These are phyloP conservation scores for Damaliscus lunatus DNA, from an alignment of 2,113 vertebrate species.

Conservation along the genomic window DNA sequence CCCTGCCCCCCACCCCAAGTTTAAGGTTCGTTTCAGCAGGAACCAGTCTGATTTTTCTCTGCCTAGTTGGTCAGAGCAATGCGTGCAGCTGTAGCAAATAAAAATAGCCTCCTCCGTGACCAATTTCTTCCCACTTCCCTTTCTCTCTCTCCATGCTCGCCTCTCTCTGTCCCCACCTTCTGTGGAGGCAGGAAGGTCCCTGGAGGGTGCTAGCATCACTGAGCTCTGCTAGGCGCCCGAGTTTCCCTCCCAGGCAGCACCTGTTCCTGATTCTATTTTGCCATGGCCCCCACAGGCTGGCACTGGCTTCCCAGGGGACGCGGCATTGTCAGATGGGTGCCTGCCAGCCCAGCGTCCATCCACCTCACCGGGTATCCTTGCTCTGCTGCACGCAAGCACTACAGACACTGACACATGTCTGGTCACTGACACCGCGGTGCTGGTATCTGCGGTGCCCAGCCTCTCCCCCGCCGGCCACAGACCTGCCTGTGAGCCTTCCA, in stretches of 20 bases:
- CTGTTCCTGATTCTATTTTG: neutral
- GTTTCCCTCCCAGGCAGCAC: slow-evolving; percentile 28
- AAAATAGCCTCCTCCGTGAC: slow-evolving; percentile 66
- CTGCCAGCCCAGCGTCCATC: neutral
- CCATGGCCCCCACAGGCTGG: neutral
- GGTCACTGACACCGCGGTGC: neutral
- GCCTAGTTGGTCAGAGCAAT: slow-evolving; percentile 45
- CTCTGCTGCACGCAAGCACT: neutral
- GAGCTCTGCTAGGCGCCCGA: neutral
- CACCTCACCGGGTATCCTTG: neutral
- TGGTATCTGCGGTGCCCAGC: neutral
- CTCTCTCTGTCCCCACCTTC: slow-evolving; percentile 38
- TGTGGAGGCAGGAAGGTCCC: slow-evolving; percentile 15
- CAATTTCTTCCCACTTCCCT: slow-evolving; percentile 65
- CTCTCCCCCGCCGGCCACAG: neutral
- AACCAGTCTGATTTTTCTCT: slow-evolving; percentile 47
- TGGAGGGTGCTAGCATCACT: neutral
- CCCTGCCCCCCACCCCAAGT: neutral
- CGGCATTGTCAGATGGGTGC: neutral
- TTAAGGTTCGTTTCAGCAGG: slow-evolving; percentile 32
- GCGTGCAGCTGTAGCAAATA: slow-evolving; percentile 56
- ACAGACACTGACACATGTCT: neutral
- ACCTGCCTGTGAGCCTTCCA: neutral
- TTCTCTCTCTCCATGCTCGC: slow-evolving; percentile 47
- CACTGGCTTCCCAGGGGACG: neutral